Base-by-base conservation (phyloP, 1,140 invertebrate species). In the Holotrichia oblita region DNA sequence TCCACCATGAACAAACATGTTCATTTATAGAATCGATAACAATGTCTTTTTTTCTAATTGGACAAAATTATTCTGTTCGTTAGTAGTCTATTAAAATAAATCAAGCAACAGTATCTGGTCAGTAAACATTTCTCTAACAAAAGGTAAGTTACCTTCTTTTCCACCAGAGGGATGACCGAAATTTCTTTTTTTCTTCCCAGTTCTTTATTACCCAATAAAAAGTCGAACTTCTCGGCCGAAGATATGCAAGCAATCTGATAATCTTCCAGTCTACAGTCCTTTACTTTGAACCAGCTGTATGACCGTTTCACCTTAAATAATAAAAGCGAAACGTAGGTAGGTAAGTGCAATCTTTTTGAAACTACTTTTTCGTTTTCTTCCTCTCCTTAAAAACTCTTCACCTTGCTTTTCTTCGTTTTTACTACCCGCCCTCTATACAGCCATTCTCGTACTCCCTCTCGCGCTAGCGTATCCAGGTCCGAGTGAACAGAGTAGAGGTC, bases 211-310 rank as follows among this genome's bases (percentile, higher is more conserved):
- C 44, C 3, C n/a, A 48, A 48, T 48, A 48, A 48, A n/a, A 48
- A n/a, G 44, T 14, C 44, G 44, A 48, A 48, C 8, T 48, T 48
- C 44, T 12, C n/a, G 12, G 12, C 44, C 3, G n/a, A n/a, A 48
- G 44, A 48, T 48, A 48, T 48, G 44, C 44, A 12, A 48, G 44
- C 44, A 48, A 48, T 48, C 44, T 48, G 44, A 48, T 48, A 48
- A 48, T 48, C 44, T 48, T 48, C 12, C n/a, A n/a, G 44, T 48
- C 44, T 12, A 12, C 44, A n/a, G 12, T 12, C 12, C 44, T n/a
- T 8, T 12, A 3, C 44, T 48, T 48, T 48, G 44, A 48, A n/a
- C 12, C 44, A n/a, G 44, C 44, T 12, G 44, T 48, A 48, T 48
- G 44, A 48, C 12, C 44, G 44, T 48, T 48, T 12, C 44, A 48